A percentile compares a stretch with the other conserved stretches of the same genome.
phyloP scores from a whole-genome alignment of 2,113 vertebrate species.

The Gobiocypris rarus region DNA sequence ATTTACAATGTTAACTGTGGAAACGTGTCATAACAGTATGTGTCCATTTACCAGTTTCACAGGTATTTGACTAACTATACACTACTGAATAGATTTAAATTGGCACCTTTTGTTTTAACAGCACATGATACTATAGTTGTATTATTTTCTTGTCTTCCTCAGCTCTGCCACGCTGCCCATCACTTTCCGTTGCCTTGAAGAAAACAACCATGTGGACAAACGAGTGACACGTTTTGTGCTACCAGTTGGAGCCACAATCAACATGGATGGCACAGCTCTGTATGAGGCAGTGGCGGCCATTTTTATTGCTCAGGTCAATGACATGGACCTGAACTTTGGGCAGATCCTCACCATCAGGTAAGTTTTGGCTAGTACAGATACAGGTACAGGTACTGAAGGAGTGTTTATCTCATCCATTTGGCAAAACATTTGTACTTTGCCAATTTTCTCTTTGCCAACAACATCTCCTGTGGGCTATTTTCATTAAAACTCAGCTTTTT shows the following conservation, averaged over 20 bases:
- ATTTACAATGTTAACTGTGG: no score
- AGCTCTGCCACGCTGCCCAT: conserved; percentile 96
- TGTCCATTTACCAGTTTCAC: no score
- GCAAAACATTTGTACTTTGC: neutral
- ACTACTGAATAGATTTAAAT: no score
- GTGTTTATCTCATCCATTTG: neutral
- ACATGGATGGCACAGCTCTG: conserved; percentile 96
- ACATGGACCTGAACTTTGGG: conserved; percentile 95
- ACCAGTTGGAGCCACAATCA: conserved; percentile 94
- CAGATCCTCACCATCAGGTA: conserved; percentile 98
- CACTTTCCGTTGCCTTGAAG: conserved; percentile 95
- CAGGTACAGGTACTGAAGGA: neutral
- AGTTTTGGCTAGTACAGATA: neutral
- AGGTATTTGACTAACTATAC: no score
- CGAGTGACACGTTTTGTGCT: conserved; percentile 92
- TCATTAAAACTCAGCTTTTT: neutral
- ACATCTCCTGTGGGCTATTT: neutral
- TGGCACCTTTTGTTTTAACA: no score
- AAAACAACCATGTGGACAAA: conserved; percentile 91
- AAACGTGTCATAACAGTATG: no score
- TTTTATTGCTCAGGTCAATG: conserved; percentile 97
- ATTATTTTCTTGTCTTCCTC: conserved; percentile 21
- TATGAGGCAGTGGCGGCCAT: conserved; percentile 96
- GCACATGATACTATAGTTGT: no score
- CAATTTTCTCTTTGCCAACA: neutral